These are phyloP conservation scores for Conistra vaccinii DNA, from an alignment of 2,888 invertebrate species.

Conservation along the genomic window DNA sequence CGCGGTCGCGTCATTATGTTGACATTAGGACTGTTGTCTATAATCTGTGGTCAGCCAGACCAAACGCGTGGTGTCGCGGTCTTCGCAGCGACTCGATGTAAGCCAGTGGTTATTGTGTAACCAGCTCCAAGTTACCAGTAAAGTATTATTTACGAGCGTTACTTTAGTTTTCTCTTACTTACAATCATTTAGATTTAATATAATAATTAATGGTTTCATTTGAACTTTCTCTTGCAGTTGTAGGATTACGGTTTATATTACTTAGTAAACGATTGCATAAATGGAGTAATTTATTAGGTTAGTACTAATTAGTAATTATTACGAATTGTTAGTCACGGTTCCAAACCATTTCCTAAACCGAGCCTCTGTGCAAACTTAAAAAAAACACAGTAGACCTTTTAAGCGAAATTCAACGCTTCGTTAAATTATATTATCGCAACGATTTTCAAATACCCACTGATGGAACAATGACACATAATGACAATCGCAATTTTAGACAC, in stretches of 20 bases:
- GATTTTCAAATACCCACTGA: neutral
- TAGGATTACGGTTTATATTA: conserved; percentile 29
- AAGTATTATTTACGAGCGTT: conserved; percentile 56
- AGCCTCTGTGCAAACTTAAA: neutral
- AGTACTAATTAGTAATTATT: conserved; percentile 6
- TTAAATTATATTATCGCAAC: neutral
- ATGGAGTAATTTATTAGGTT: conserved; percentile 24
- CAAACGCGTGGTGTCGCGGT: neutral
- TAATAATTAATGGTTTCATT: conserved; percentile 52
- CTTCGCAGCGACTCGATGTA: too few species aligned
- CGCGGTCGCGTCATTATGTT: neutral
- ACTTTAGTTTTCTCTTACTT: conserved; percentile 22
- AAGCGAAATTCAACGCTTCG: too few species aligned
- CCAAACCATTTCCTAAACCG: neutral
- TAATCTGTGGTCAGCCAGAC: neutral
- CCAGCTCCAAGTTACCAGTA: conserved; percentile 3
- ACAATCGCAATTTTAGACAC: neutral
- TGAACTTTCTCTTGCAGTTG: conserved; percentile 48
- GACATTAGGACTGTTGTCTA: conserved; percentile 19
- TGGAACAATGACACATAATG: neutral
- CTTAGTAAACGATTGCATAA: conserved; percentile 7
- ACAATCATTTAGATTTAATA: conserved; percentile 48
- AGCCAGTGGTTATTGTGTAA: conserved; percentile 24
- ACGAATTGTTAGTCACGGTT: neutral
- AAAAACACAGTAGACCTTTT: too few species aligned